phyloP scores from a whole-genome alignment of 1,140 invertebrate genomes.

The Telenomus remus region DNA sequence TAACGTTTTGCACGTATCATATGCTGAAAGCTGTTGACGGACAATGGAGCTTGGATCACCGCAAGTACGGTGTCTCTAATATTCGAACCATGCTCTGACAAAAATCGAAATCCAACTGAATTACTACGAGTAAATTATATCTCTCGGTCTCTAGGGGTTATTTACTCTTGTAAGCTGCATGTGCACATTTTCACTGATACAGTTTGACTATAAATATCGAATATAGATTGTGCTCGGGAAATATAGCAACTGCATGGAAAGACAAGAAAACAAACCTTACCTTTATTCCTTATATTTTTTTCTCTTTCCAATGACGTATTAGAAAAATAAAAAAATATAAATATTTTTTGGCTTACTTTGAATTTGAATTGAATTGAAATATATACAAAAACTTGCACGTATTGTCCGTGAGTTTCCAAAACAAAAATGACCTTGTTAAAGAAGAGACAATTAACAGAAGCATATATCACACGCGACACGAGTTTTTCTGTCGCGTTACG shows the following conservation, averaged over 20 bases:
- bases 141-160: slow-evolving; percentile 13
- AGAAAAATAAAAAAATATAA: too few relatives aligned
- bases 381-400: too few relatives aligned
- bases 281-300: too few relatives aligned
- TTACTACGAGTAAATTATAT: slow-evolving; percentile 40
- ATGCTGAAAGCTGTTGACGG: slow-evolving; percentile 34
- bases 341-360: too few relatives aligned
- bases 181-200: slow-evolving; percentile 2
- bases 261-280: too few relatives aligned
- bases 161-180: slow-evolving; percentile 20
- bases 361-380: too few relatives aligned
- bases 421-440: not conserved
- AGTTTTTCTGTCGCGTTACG: slow-evolving; percentile 9
- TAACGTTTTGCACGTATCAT: slow-evolving; percentile 25
- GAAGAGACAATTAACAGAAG: not conserved
- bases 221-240: too few relatives aligned
- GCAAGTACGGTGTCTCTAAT: slow-evolving; percentile 41
- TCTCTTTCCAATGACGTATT: too few relatives aligned
- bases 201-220: too few relatives aligned
- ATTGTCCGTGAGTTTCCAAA: not conserved
- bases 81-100: slow-evolving; percentile 31
- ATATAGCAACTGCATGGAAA: too few relatives aligned
- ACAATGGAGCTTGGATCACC: slow-evolving; percentile 53
- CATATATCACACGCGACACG: slow-evolving; percentile 12
- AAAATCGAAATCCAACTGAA: slow-evolving; percentile 41